Conservation (phyloP, 1,140 invertebrate genomes). For the Pygmarrhopalites habei region DNA sequence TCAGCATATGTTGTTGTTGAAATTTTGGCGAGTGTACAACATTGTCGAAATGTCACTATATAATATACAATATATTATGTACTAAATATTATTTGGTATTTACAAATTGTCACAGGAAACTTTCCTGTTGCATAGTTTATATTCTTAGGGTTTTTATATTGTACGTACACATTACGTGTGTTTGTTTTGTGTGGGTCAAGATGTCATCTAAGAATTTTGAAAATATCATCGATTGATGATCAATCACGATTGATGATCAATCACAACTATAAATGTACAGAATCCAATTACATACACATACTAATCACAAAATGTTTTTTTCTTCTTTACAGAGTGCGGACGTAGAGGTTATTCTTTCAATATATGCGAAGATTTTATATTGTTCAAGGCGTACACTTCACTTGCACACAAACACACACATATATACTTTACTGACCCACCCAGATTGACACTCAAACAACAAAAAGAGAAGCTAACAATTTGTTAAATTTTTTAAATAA, state of each 20-base stretch:
- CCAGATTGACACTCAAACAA: neutral
- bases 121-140: neutral
- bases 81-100: no score
- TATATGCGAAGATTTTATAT: neutral
- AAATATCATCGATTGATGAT: neutral
- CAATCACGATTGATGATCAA: no score
- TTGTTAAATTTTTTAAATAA: neutral
- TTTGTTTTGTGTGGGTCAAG: neutral
- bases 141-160: no score
- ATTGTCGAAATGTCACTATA: neutral
- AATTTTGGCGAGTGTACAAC: neutral
- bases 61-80: neutral
- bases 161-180: no score
- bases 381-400: neutral
- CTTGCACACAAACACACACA: neutral
- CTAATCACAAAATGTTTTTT: no score
- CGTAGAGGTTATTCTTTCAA: no score
- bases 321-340: no score
- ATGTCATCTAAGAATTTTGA: neutral
- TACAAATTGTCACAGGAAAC: neutral
- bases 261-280: no score
- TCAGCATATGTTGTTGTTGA: neutral
- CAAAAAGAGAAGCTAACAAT: neutral
- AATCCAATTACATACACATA: no score
- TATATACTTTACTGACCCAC: neutral